phyloP scores from a whole-genome alignment of 2,797 vertebrate species.

The Salarias fasciatus region DNA sequence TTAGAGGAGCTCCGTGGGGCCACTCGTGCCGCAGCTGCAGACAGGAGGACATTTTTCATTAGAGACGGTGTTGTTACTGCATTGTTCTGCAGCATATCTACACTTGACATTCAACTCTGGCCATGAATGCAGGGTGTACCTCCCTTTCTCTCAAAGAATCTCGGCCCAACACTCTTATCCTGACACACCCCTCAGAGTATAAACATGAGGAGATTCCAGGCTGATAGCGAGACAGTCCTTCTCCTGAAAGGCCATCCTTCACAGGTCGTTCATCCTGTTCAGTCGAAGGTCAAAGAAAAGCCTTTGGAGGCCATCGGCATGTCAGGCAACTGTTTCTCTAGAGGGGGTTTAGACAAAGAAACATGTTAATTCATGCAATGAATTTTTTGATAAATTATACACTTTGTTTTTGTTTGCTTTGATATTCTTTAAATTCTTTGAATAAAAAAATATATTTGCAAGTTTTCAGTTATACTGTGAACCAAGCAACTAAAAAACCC shows the following conservation, averaged over 20 bases:
- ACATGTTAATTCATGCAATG: too few species aligned
- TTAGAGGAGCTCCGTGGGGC: slow-evolving; percentile 48
- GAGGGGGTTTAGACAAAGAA: too few species aligned
- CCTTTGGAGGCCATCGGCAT: slow-evolving; percentile 31
- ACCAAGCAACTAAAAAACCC: too few species aligned
- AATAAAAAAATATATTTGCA: too few species aligned
- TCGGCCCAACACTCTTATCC: slow-evolving; percentile 63
- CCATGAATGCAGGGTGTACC: slow-evolving; percentile 65
- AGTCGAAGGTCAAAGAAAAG: slow-evolving; percentile 52
- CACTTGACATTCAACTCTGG: slow-evolving; percentile 67
- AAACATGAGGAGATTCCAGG: slow-evolving; percentile 71
- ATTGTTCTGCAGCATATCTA: slow-evolving; percentile 68
- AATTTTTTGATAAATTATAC: too few species aligned
- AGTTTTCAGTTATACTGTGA: too few species aligned
- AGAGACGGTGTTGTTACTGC: slow-evolving; percentile 35
- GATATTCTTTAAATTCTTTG: too few species aligned
- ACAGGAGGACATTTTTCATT: slow-evolving; percentile 66
- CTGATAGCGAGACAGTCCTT: slow-evolving; percentile 47
- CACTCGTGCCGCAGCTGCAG: slow-evolving; percentile 47
- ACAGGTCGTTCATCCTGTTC: slow-evolving; percentile 67
- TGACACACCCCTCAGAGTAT: slow-evolving; percentile 73
- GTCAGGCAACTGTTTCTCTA: slow-evolving; percentile 26
- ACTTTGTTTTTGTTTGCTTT: too few species aligned
- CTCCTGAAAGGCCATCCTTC: slow-evolving; percentile 49
- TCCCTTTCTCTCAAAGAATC: slow-evolving; percentile 57